These are phyloP conservation scores for Pachyseris speciosa DNA, from an alignment of 64 coral and sea anemone species.

Conservation along the genomic window DNA sequence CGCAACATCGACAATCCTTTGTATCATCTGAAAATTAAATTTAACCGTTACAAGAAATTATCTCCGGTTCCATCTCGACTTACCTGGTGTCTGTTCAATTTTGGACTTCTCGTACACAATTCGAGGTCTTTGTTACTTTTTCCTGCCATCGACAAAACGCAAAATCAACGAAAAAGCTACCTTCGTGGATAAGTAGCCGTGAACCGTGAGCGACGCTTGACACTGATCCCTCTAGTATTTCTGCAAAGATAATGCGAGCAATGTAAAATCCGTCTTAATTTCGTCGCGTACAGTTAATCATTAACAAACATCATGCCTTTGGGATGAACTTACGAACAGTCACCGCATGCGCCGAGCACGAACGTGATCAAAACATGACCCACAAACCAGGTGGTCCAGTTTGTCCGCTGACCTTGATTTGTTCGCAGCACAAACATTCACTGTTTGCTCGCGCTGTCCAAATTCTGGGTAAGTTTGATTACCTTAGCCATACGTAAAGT, in stretches of 20 bases:
- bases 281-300: neutral
- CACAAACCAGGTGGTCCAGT: neutral
- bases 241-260: conserved; percentile 1
- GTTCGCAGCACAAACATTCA: neutral
- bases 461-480: neutral
- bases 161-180: neutral
- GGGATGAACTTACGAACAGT: neutral
- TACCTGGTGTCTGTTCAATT: conserved; percentile 2
- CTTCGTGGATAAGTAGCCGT: neutral
- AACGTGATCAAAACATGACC: neutral
- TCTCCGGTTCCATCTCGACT: neutral
- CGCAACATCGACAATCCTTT: neutral
- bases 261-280: conserved; percentile 1
- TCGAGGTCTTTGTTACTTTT: neutral
- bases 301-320: neutral
- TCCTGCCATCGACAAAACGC: neutral
- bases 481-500: neutral
- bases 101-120: conserved; percentile 3
- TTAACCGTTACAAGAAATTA: no score
- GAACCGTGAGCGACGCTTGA: neutral
- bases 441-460: neutral
- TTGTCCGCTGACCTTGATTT: neutral
- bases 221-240: neutral
- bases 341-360: neutral
- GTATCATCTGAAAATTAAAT: neutral